phyloP scores from a whole-genome alignment of 2,888 invertebrate species.

The Pristionchus mayeri region DNA sequence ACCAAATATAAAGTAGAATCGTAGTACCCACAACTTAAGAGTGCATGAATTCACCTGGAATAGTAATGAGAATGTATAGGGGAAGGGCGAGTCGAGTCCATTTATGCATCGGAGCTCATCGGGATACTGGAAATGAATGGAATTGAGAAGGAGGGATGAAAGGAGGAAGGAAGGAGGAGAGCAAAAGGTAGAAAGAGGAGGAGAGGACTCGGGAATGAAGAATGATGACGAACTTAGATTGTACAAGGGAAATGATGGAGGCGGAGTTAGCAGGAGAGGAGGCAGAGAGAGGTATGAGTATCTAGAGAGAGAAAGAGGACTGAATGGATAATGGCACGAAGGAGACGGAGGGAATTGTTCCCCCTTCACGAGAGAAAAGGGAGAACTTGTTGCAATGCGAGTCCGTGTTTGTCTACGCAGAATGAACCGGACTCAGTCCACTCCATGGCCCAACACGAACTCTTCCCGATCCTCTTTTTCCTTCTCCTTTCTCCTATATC shows the following conservation, averaged over 20 bases:
- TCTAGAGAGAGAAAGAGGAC: conserved; percentile 19
- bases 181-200: conserved; percentile 26
- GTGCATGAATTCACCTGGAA: conserved; percentile 46
- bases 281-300: conserved; percentile 43
- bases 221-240: conserved; percentile 17
- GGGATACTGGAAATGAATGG: conserved; percentile 19
- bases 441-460: neutral
- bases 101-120: conserved; percentile 42
- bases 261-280: conserved; percentile 47
- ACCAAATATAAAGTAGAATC: too few relatives aligned
- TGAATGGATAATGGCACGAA: conserved; percentile 41
- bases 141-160: neutral
- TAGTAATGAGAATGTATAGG: conserved; percentile 37
- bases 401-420: neutral
- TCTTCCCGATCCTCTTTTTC: neutral
- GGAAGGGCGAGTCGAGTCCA: conserved; percentile 28
- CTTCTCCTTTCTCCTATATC: neutral
- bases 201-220: conserved; percentile 50
- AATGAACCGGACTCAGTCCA: neutral
- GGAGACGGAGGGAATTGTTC: conserved; percentile 28
- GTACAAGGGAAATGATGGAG: conserved; percentile 28
- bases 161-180: conserved; percentile 43
- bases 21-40: too few relatives aligned
- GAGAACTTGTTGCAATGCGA: neutral
- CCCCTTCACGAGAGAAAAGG: conserved; percentile 18